Base-by-base conservation (phyloP, 2,888 invertebrate genomes). In the Acleris cristana region DNA sequence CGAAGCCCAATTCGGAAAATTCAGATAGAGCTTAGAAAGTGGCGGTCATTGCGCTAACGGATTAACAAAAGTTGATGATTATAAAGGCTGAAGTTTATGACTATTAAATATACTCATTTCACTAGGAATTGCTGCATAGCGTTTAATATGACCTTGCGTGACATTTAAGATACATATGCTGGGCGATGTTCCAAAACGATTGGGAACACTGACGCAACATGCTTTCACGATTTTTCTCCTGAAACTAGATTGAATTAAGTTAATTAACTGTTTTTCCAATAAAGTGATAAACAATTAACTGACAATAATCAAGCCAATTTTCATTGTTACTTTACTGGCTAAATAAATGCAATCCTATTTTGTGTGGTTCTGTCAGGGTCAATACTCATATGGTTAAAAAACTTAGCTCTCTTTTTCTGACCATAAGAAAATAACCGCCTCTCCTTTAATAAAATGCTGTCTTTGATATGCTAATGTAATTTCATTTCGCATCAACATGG, bases 391-490 rank as follows among this genome's bases (percentile, higher is more conserved):
- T 48, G 7, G 48, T 18, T 48, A 18, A 18, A 2, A 48, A n/a
- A 48, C 6, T 48, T 16, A 16, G 21, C 21, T 14, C 16, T 5
- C 45, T 58, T 14, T 23, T 3, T 23, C 10, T 23, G 40, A 14
- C 40, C 40, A 40, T 40, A 21, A 49, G 19, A 59, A 34, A 48
- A 18, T 44, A 52, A 40, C 12, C 8, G 45, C 18, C 19, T 34
- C 34, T 56, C 12, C 16, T 21, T 14, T 34, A 56, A 18, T 14
- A 34, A 34, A 40, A 19, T 19, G n/a, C 14, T 23, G 14, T 44
- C 57, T 52, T 64, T 53, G 45, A 65, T 26, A 65, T 65, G 64
- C 45, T 58, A 64, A 65, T 65, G 59, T 19, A 55, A 54, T 65
- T 65, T 55, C 21, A 51, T 60, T 54, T 19, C 21, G 21, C 23